These are phyloP conservation scores for Mirounga angustirostris DNA, from an alignment of 2,113 vertebrate genomes.

Conservation along the genomic window DNA sequence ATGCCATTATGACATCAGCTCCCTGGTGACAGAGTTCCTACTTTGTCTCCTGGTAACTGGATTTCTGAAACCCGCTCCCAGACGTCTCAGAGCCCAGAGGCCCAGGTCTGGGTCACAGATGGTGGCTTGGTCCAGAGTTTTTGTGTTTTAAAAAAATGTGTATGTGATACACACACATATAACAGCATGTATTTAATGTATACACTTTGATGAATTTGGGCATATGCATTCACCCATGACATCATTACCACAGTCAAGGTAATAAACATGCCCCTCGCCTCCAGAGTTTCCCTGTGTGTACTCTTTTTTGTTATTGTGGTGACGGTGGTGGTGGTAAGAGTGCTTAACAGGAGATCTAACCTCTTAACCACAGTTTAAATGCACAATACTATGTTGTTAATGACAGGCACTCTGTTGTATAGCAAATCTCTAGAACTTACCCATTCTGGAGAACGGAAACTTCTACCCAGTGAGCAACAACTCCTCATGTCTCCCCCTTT, in stretches of 20 bases:
- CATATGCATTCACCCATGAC: no score
- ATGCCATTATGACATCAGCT: conserved; percentile 45
- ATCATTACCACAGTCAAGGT: not conserved
- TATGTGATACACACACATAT: not conserved
- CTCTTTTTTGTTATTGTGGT: not conserved
- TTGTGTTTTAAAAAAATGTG: not conserved
- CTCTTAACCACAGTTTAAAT: not conserved
- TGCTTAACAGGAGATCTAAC: not conserved
- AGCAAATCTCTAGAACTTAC: not conserved
- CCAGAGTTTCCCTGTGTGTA: not conserved
- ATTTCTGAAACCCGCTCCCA: not conserved
- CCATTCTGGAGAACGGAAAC: not conserved
- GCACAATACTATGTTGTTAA: not conserved
- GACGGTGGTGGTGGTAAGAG: not conserved
- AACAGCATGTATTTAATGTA: not conserved
- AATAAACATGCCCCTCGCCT: not conserved
- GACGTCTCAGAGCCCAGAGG: not conserved
- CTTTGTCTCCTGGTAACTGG: not conserved
- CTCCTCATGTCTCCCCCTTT: not conserved
- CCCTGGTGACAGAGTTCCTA: not conserved
- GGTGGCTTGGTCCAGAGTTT: not conserved
- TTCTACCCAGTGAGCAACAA: not conserved
- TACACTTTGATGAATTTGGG: not conserved
- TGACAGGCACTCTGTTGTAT: rapidly evolving
- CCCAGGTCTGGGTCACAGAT: not conserved